Conservation (phyloP, 2,888 invertebrate species). For the Drosophila parthenogenetica region DNA sequence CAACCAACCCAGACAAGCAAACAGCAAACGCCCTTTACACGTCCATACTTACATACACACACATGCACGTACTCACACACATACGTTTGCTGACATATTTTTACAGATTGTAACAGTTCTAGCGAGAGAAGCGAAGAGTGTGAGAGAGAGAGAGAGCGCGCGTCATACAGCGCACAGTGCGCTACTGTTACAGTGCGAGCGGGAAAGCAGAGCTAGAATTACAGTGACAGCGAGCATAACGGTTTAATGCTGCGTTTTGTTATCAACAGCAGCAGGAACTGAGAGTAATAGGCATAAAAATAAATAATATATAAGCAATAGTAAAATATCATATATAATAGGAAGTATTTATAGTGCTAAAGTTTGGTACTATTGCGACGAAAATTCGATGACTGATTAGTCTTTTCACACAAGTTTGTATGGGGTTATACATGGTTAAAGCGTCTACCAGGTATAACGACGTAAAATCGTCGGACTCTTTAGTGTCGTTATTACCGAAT, state of each 20-base stretch:
- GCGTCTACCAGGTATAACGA: no score
- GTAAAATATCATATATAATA: no score
- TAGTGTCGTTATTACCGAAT: no score
- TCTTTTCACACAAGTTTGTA: no score
- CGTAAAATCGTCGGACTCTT: no score
- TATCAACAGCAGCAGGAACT: not conserved
- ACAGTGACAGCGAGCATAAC: conserved; percentile 7
- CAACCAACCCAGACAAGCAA: conserved; percentile 18
- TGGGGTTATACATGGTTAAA: no score
- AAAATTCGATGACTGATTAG: no score
- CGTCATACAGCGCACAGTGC: not conserved
- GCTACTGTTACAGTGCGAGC: not conserved
- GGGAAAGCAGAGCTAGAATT: not conserved
- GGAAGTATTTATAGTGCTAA: no score
- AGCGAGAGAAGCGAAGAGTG: not conserved
- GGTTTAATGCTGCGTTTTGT: conserved; percentile 11
- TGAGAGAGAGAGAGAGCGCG: not conserved
- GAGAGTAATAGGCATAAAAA: no score
- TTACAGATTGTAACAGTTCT: conserved; percentile 36
- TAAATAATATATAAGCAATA: no score
- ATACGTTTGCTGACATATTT: conserved; percentile 26
- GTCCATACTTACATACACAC: no score
- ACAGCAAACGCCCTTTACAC: conserved; percentile 43
- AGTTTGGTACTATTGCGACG: no score
- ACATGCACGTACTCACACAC: not conserved